These are phyloP conservation scores for Timandra comae DNA, from an alignment of 2,888 invertebrate genomes.

Conservation along the genomic window DNA sequence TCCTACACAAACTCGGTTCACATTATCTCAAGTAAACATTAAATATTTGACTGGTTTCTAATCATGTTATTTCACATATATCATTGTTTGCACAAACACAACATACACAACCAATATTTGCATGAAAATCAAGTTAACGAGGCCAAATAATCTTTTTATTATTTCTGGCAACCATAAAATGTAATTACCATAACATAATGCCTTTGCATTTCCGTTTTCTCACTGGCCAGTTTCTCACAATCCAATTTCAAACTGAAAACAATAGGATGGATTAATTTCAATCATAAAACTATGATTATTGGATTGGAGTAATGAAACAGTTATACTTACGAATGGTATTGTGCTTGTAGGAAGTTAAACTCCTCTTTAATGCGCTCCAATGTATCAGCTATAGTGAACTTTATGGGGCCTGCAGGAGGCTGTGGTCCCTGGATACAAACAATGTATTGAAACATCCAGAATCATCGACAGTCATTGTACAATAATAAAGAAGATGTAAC, in stretches of 20 bases:
- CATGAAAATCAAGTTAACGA: conserved; percentile 28
- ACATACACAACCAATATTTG: conserved; percentile 25
- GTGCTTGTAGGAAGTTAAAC: conserved; percentile 95
- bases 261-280: conserved; percentile 12
- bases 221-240: conserved; percentile 97
- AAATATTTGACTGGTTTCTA: conserved; percentile 27
- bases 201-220: conserved; percentile 99
- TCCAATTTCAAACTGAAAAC: conserved; percentile 93
- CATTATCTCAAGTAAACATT: conserved; percentile 26
- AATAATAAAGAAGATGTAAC: no score
- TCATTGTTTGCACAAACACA: conserved; percentile 25
- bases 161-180: conserved; percentile 21
- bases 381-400: conserved; percentile 94
- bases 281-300: neutral
- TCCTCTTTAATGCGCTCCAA: conserved; percentile 97
- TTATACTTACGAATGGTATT: conserved; percentile 92
- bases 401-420: conserved; percentile 92
- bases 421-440: conserved; percentile 83
- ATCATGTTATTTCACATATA: conserved; percentile 26
- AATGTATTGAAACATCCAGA: no score
- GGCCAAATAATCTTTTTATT: conserved; percentile 20
- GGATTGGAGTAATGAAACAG: neutral
- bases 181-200: conserved; percentile 97
- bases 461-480: no score
- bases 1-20: conserved; percentile 14